Evolutionary conservation across 2,113 vertebrate species (phyloP), one percentile per base, ranked within the genome.

Genomic region (Speoplatyrhinus poulsoni): DNA sequence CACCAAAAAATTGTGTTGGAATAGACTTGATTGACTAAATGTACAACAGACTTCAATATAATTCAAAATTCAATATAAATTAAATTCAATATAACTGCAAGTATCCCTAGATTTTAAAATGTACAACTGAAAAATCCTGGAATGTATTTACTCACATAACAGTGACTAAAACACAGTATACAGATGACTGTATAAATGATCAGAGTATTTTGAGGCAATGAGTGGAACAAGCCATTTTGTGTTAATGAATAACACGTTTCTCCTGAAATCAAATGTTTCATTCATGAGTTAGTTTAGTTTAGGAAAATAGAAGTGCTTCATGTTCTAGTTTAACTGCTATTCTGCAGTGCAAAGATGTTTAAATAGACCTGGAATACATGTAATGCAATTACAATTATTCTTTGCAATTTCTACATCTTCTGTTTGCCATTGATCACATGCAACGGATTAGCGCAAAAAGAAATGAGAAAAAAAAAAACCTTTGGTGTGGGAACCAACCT

Each of bases 401-500:
- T 9, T 46, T 12, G 8, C 2, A 33, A 59, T 56, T 70, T 62
- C 53, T 16, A 53, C 53, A n/a, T 6, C 0, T 55, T 55, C 54
- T 19, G 49, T 11, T 65, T 19, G 12, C 17, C 67, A 64, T 76
- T 26, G 65, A 62, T 74, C 54, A 59, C n/a, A 56, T 17, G 49
- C 56, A 68, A 58, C 7, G 3, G 36, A 15, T 15, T 50, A 50
- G 73, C 48, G 46, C 3, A 1, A 60, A n/a, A 9, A 56, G 7
- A 62, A 62, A 12, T 47, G 9, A 56, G 16, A 62, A 62, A 12
- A 62, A 12, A 1, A 46, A 10, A 47, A 1, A 17, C 46, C 9
- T 62, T 73, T 67, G 48, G 46, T 75, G 62, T 73, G 75, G 78
- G 72, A 89, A 93, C 82, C 92, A 95, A 99, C 98, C 98, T 99